These are phyloP conservation scores for Aphaenogaster rudis DNA, from an alignment of 1,140 invertebrate genomes.

Conservation along the genomic window DNA sequence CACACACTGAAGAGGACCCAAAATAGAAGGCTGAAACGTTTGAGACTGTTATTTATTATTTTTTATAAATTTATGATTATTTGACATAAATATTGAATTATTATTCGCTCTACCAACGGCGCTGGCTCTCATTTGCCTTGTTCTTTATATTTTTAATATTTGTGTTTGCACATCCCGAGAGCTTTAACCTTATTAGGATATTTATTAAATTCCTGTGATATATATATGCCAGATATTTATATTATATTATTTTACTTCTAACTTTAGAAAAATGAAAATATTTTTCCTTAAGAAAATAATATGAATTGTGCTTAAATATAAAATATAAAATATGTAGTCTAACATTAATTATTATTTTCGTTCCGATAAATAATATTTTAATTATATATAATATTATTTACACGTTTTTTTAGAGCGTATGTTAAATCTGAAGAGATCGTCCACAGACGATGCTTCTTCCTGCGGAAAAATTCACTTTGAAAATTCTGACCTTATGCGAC, in stretches of 20 bases:
- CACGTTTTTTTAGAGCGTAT: background rate
- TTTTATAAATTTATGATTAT: too few relatives aligned
- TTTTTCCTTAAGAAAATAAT: background rate
- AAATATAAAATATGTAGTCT: background rate
- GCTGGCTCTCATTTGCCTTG: too few relatives aligned
- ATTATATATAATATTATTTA: background rate
- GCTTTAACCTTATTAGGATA: too few relatives aligned
- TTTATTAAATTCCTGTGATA: background rate
- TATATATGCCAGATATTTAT: background rate
- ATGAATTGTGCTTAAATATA: background rate
- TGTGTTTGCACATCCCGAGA: too few relatives aligned
- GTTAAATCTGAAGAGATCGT: background rate
- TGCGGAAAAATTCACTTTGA: slow-evolving; percentile 5
- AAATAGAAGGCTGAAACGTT: too few relatives aligned
- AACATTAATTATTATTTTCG: background rate
- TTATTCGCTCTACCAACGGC: too few relatives aligned
- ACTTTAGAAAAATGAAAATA: background rate
- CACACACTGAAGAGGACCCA: too few relatives aligned
- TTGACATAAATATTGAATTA: too few relatives aligned
- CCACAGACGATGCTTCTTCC: background rate
- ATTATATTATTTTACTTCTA: background rate
- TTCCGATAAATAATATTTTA: background rate
- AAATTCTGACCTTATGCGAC: background rate
- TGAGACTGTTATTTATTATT: too few relatives aligned
- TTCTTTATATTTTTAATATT: too few relatives aligned